These are phyloP conservation scores for Pelecanoides urinatrix DNA, from an alignment of 2,113 vertebrate genomes.

Conservation along the genomic window DNA sequence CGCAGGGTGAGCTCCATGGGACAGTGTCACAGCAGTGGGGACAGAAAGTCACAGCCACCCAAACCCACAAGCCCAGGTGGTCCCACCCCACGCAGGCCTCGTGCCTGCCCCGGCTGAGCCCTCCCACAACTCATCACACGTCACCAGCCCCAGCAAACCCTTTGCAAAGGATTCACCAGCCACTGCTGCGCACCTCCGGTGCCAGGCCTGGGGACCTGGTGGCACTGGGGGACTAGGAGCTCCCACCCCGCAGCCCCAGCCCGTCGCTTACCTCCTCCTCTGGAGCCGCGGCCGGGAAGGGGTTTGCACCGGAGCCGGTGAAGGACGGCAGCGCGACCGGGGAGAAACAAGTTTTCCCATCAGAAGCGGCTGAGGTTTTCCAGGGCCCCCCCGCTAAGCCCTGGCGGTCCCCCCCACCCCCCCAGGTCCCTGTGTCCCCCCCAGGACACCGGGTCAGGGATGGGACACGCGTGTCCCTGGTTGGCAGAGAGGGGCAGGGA, in stretches of 20 bases:
- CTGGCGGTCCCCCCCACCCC: not conserved
- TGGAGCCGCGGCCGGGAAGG: accelerated
- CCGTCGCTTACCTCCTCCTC: not conserved
- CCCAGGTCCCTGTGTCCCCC: not conserved
- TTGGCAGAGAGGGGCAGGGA: not conserved
- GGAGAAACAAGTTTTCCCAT: not conserved
- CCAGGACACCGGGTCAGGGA: not conserved
- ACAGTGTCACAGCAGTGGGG: not conserved
- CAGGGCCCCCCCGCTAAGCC: not conserved
- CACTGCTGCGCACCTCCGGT: not conserved
- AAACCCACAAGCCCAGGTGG: not conserved
- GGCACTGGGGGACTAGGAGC: not conserved
- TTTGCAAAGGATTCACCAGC: not conserved
- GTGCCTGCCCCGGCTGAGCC: not conserved
- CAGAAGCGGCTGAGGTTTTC: not conserved
- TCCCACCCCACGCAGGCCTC: not conserved
- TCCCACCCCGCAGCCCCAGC: not conserved
- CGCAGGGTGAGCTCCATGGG: not conserved
- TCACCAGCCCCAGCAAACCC: not conserved
- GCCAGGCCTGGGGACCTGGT: not conserved
- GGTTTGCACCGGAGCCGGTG: not conserved
- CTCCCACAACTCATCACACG: not conserved
- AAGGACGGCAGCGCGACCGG: accelerated
- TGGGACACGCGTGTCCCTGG: not conserved
- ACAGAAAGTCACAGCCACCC: not conserved